phyloP scores from a whole-genome alignment of 2,797 vertebrate species.

The Oreonectes daqikongensis region DNA sequence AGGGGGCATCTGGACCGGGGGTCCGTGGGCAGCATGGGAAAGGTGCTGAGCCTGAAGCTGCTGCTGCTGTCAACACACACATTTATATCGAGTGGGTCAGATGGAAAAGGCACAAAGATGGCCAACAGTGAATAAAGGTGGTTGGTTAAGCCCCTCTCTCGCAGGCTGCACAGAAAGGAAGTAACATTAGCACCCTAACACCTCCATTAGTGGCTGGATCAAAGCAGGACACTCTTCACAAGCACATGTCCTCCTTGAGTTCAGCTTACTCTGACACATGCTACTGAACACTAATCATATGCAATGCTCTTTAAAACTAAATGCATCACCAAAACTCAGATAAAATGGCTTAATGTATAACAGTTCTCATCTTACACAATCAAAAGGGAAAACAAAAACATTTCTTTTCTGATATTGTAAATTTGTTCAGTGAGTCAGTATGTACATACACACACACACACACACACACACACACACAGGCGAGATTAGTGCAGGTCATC shows the following conservation, averaged over 20 bases:
- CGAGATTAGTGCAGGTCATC: neutral
- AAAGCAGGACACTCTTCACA: slow-evolving; percentile 31
- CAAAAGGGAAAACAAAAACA: neutral
- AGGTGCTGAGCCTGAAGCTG: slow-evolving; percentile 98
- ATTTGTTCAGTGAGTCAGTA: slow-evolving; percentile 8
- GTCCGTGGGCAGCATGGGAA: slow-evolving; percentile 91
- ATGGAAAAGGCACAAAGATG: slow-evolving; percentile 47
- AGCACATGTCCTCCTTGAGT: slow-evolving; percentile 25
- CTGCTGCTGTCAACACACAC: slow-evolving; percentile 87
- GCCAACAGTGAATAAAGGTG: slow-evolving; percentile 14
- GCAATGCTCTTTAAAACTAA: slow-evolving; percentile 8
- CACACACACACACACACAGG: neutral
- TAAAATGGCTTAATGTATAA: neutral
- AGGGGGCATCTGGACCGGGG: slow-evolving; percentile 89
- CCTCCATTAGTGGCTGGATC: slow-evolving; percentile 43
- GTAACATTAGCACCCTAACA: slow-evolving; percentile 37
- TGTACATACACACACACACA: neutral
- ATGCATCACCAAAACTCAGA: neutral
- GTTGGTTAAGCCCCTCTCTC: slow-evolving; percentile 24
- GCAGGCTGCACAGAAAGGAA: neutral
- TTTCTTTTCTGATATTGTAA: neutral
- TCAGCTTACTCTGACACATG: slow-evolving; percentile 16
- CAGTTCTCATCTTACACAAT: neutral
- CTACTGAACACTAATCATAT: neutral
- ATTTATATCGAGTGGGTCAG: slow-evolving; percentile 47